These are phyloP conservation scores for Rhagoletis zephyria DNA, from an alignment of 1,140 invertebrate species.

Conservation along the genomic window DNA sequence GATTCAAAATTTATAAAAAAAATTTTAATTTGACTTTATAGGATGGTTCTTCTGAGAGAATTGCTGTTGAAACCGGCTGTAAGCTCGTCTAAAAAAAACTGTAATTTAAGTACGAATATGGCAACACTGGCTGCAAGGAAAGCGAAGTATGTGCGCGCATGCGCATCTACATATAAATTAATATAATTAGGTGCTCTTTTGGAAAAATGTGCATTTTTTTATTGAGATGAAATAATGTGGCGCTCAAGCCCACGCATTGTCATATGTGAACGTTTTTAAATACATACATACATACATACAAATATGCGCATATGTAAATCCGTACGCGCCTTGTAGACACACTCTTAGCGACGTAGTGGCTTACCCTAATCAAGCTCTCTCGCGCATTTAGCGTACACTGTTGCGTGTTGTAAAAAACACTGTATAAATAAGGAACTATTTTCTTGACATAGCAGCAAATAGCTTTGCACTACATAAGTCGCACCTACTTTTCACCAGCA, in stretches of 20 bases:
- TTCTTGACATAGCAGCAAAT: not conserved
- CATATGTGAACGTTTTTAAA: not conserved
- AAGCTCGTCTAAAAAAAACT: too few relatives aligned
- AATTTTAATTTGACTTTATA: too few relatives aligned
- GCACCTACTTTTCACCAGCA: constrained; percentile 11
- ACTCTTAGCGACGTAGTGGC: not conserved
- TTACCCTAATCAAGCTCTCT: not conserved
- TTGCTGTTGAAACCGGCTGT: too few relatives aligned
- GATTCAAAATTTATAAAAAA: too few relatives aligned
- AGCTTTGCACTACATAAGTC: constrained; percentile 6
- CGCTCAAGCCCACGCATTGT: constrained; percentile 20
- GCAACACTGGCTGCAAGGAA: not conserved
- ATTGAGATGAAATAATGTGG: not conserved
- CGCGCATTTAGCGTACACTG: not conserved
- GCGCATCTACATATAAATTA: constrained; percentile 30
- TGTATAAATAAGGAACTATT: too few relatives aligned
- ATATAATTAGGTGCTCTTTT: constrained; percentile 29
- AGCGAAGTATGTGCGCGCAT: not conserved
- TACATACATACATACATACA: too few relatives aligned
- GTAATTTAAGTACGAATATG: too few relatives aligned
- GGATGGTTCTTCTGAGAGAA: too few relatives aligned
- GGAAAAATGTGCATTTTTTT: not conserved
- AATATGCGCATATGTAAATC: too few relatives aligned
- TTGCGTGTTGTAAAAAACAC: too few relatives aligned
- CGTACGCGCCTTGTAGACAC: too few relatives aligned